Evolutionary conservation across 2,888 invertebrate genomes (phyloP).

Genomic region (Monoplex corrugatus): DNA sequence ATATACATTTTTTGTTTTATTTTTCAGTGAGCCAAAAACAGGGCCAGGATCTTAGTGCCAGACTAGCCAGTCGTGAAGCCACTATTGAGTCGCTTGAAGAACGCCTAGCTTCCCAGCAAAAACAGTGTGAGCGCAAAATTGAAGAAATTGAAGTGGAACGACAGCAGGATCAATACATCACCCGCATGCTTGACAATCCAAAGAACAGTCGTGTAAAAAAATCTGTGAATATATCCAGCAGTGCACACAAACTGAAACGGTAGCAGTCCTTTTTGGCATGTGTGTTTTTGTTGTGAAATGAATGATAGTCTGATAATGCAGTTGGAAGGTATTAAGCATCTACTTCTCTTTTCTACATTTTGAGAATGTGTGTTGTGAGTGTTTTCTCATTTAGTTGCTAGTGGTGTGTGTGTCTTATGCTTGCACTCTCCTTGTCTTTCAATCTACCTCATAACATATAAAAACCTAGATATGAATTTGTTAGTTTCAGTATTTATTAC

Average conservation of each 20-base stretch:
- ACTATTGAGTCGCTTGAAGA: slow-evolving; percentile 64
- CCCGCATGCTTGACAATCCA: slow-evolving; percentile 48
- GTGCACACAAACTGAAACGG: neutral
- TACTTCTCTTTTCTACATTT: no score
- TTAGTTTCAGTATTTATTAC: no score
- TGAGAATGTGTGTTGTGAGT: no score
- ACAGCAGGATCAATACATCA: slow-evolving; percentile 59
- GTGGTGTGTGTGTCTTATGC: no score
- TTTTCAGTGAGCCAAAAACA: slow-evolving; percentile 37
- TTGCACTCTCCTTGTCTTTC: no score
- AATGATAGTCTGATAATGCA: no score
- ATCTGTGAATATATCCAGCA: neutral
- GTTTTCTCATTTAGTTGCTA: no score
- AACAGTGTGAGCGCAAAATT: slow-evolving; percentile 58
- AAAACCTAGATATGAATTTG: no score
- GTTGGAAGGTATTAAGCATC: no score
- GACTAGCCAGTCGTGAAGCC: slow-evolving; percentile 61
- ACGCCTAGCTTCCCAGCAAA: slow-evolving; percentile 63
- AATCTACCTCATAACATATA: no score
- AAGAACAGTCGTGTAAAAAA: slow-evolving; percentile 36
- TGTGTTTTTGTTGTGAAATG: neutral
- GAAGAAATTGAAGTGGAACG: slow-evolving; percentile 55
- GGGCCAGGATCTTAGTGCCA: slow-evolving; percentile 65
- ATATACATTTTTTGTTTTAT: neutral
- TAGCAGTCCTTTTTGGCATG: neutral